Evolutionary conservation across 2,113 vertebrate species (phyloP).

Genomic region (Prochilodus magdalenae): DNA sequence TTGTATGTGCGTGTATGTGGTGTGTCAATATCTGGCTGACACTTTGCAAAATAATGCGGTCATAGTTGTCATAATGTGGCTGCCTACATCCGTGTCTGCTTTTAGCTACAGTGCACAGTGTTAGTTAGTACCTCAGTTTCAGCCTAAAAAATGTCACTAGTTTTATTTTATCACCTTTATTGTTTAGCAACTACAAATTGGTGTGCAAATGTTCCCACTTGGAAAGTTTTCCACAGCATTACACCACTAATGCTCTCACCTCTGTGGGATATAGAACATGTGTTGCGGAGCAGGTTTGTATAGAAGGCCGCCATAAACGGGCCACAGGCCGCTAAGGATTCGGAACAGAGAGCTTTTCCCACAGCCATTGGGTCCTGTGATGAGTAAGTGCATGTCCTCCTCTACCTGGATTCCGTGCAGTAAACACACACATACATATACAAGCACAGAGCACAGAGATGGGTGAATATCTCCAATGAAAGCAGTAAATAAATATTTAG

Average conservation of each 20-base stretch:
- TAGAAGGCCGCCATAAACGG: conserved; percentile 91
- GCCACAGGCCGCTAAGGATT: conserved; percentile 96
- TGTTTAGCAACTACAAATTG: too few relatives aligned
- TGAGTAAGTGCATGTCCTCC: conserved; percentile 95
- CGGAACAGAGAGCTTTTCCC: conserved; percentile 98
- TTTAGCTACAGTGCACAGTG: too few relatives aligned
- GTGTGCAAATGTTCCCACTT: too few relatives aligned
- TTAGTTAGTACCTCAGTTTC: too few relatives aligned
- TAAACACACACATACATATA: conserved; percentile 30
- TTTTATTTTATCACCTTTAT: too few relatives aligned
- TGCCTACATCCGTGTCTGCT: too few relatives aligned
- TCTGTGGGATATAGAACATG: conserved; percentile 99
- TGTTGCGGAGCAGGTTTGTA: conserved; percentile 93
- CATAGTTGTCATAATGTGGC: too few relatives aligned
- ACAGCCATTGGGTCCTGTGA: conserved; percentile 97
- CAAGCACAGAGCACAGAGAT: background rate
- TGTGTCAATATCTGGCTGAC: too few relatives aligned
- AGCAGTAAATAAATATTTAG: background rate
- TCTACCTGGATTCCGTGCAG: conserved; percentile 81
- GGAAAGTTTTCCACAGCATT: too few relatives aligned
- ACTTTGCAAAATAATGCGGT: too few relatives aligned
- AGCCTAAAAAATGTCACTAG: too few relatives aligned
- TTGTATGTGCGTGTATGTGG: background rate
- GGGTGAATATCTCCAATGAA: too few relatives aligned
- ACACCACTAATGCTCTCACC: conserved; percentile 71